A percentile compares a stretch with the other conserved stretches of the same genome.
These are phyloP conservation scores for Tenodera sinensis DNA, from an alignment of 2,888 invertebrate species.

Conservation along the genomic window DNA sequence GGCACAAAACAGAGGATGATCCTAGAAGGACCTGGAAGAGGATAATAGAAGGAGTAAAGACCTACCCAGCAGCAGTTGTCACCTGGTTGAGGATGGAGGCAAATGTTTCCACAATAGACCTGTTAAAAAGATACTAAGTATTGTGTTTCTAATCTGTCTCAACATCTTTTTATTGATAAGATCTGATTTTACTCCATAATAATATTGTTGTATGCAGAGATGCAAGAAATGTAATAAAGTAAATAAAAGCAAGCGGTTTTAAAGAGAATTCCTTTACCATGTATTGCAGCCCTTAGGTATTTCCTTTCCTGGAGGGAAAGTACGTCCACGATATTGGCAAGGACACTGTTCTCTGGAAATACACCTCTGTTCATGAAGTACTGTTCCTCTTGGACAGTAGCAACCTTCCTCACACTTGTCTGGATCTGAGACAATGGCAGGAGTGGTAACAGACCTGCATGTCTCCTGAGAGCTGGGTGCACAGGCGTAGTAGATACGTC, in stretches of 20 bases:
- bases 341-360: slow-evolving; percentile 71
- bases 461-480: slow-evolving; percentile 65
- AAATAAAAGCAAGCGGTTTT: background rate
- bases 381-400: slow-evolving; percentile 76
- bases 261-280: slow-evolving; percentile 53
- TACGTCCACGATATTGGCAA: slow-evolving; percentile 69
- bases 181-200: too few relatives aligned
- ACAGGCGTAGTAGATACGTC: slow-evolving; percentile 74
- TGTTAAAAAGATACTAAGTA: too few relatives aligned
- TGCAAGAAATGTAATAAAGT: too few relatives aligned
- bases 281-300: slow-evolving; percentile 81
- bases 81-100: too few relatives aligned
- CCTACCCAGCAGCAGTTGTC: too few relatives aligned
- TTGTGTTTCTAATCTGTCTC: too few relatives aligned
- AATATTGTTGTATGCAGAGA: too few relatives aligned
- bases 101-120: too few relatives aligned
- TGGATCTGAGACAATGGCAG: slow-evolving; percentile 39
- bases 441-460: slow-evolving; percentile 56
- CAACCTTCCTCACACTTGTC: slow-evolving; percentile 80
- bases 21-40: too few relatives aligned
- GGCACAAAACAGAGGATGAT: too few relatives aligned
- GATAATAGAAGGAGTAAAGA: too few relatives aligned
- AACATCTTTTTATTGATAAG: too few relatives aligned
- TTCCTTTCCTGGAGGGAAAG: slow-evolving; percentile 64
- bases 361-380: slow-evolving; percentile 72